A percentile compares a stretch with the other conserved stretches of the same genome.
phyloP scores from a whole-genome alignment of 2,113 vertebrate species.

The Poicephalus gulielmi region DNA sequence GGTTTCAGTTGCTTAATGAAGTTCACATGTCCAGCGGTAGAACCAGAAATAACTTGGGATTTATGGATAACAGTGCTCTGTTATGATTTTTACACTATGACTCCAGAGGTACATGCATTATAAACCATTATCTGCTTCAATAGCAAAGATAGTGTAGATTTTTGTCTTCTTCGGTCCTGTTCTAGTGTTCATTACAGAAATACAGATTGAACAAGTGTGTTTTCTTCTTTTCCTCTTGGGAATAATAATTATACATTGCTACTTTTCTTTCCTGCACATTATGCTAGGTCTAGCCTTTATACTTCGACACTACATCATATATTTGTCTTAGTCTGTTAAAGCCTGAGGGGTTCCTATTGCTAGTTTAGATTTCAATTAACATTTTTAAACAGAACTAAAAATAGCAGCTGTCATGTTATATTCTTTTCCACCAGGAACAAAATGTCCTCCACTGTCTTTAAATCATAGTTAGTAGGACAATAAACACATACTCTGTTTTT shows the following conservation, averaged over 20 bases:
- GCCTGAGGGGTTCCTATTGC: not conserved
- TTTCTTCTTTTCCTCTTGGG: not conserved
- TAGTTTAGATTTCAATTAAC: constrained; percentile 54
- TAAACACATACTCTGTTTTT: constrained; percentile 17
- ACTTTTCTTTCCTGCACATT: not conserved
- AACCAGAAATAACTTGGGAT: not conserved
- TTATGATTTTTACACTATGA: not conserved
- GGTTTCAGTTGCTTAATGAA: not conserved
- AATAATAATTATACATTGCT: constrained; percentile 9
- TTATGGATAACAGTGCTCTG: not conserved
- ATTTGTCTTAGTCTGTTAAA: not conserved
- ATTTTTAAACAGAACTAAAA: constrained; percentile 39
- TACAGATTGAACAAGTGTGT: not conserved
- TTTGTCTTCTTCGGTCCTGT: not conserved
- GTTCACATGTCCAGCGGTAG: not conserved
- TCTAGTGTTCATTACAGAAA: not conserved
- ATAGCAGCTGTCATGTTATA: constrained; percentile 38
- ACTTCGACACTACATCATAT: not conserved
- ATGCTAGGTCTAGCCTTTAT: not conserved
- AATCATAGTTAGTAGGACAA: not conserved
- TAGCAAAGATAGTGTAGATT: not conserved
- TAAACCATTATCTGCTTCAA: not conserved
- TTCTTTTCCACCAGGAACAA: constrained; percentile 11
- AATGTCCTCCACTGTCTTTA: constrained; percentile 27
- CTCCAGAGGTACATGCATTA: not conserved